phyloP scores from a whole-genome alignment of 2,113 vertebrate genomes.

The Chunga burmeisteri region DNA sequence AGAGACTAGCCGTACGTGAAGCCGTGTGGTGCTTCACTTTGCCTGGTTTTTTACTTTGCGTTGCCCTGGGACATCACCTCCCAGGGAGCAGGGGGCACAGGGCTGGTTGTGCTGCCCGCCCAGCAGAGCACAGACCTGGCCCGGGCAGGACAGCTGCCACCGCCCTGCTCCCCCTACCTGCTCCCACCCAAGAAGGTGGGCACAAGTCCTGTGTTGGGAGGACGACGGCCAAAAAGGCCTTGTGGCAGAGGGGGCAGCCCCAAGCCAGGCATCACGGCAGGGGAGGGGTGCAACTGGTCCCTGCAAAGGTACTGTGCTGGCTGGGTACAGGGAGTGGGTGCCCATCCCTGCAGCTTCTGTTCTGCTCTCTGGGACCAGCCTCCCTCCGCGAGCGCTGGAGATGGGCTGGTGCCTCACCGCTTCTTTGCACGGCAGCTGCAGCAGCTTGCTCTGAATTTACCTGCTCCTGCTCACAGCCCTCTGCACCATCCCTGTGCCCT shows the following conservation, averaged over 20 bases:
- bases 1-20: not conserved
- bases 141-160: not conserved
- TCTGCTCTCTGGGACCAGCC: not conserved
- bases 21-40: not conserved
- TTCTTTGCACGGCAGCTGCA: not conserved
- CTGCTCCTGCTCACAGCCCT: not conserved
- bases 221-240: not conserved
- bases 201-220: not conserved
- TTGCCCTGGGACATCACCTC: not conserved
- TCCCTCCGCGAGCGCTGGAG: not conserved
- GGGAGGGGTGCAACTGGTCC: not conserved
- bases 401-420: accelerated
- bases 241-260: not conserved
- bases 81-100: not conserved
- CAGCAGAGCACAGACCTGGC: not conserved
- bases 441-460: not conserved
- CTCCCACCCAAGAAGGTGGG: not conserved
- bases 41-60: not conserved
- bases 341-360: not conserved
- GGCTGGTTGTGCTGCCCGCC: not conserved
- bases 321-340: not conserved
- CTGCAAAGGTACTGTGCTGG: not conserved
- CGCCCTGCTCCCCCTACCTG: not conserved
- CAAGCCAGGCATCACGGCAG: accelerated
- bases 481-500: not conserved